These are phyloP conservation scores for Metopia argyrocephala DNA, from an alignment of 2,888 invertebrate species.

Conservation along the genomic window DNA sequence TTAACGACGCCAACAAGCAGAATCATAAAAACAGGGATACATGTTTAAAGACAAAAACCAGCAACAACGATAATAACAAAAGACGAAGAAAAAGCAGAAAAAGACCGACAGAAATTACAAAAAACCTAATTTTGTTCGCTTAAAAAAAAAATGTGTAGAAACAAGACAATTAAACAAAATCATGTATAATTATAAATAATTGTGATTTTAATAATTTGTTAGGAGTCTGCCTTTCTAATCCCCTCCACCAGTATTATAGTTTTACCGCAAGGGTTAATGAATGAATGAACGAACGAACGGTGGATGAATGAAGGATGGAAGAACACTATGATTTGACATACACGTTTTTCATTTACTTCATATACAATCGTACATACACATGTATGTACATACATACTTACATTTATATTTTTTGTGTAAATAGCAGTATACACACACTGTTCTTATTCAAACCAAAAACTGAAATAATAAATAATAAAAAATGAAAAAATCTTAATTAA, in stretches of 20 bases:
- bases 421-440: background rate
- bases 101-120: conserved; percentile 15
- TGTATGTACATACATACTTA: no score
- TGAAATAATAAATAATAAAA: background rate
- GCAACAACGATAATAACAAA: background rate
- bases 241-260: background rate
- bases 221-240: conserved; percentile 6
- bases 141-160: conserved; percentile 43
- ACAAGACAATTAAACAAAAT: conserved; percentile 51
- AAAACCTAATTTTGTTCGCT: conserved; percentile 13
- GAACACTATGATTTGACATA: conserved; percentile 1
- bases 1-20: conserved; percentile 44
- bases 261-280: conserved; percentile 24
- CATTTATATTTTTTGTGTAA: background rate
- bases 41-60: background rate
- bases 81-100: background rate
- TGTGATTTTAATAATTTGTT: conserved; percentile 55
- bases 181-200: conserved; percentile 57
- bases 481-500: conserved; percentile 20
- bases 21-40: conserved; percentile 1
- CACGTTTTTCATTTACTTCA: background rate
- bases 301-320: background rate
- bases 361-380: background rate
- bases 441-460: background rate
- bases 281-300: conserved; percentile 5